Percentiles rank a stretch among this genome's conserved stretches.
Conservation (phyloP, 2,888 invertebrate species). For the Chironomus riparius region DNA sequence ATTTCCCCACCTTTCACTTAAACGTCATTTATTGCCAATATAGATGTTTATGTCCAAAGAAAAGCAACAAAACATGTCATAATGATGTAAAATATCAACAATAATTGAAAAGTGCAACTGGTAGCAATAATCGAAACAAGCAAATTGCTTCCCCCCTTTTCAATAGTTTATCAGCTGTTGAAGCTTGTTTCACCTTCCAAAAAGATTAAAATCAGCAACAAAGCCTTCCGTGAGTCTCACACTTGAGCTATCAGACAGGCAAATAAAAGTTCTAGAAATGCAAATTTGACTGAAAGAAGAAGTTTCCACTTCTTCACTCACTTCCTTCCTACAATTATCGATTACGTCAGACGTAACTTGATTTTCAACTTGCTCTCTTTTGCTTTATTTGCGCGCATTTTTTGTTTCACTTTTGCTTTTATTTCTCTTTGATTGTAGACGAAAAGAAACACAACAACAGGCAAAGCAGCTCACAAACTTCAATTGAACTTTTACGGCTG, state of each 20-base stretch:
- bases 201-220: too few species aligned
- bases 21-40: too few species aligned
- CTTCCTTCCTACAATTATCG: not conserved
- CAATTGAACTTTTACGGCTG: not conserved
- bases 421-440: not conserved
- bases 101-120: too few species aligned
- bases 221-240: too few species aligned
- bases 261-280: not conserved
- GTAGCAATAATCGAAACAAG: too few species aligned
- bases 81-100: too few species aligned
- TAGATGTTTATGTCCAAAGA: too few species aligned
- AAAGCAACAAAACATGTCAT: too few species aligned
- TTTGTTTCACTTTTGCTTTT: constrained; percentile 9
- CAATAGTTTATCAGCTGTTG: too few species aligned
- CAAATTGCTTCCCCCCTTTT: too few species aligned
- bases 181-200: too few species aligned
- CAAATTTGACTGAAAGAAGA: not conserved
- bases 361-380: not conserved
- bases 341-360: not conserved
- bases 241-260: not conserved
- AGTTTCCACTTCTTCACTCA: not conserved
- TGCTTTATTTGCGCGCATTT: not conserved
- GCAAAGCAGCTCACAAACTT: not conserved
- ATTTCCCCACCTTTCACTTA: too few species aligned
- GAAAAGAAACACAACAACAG: not conserved